phyloP scores from a whole-genome alignment of 1,140 invertebrate species.

The Lysiphlebus fabarum region DNA sequence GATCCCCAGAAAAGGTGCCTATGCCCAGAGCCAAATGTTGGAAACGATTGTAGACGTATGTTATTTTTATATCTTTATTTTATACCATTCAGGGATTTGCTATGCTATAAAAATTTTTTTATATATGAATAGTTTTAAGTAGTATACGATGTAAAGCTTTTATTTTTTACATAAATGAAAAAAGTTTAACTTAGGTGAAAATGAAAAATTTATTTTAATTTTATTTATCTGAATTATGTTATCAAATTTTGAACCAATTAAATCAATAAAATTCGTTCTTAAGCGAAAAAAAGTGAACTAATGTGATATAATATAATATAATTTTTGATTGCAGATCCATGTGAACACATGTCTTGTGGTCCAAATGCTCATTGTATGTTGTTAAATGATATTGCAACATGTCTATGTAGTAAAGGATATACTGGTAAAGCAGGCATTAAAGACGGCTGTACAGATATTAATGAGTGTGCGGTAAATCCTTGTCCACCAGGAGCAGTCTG shows the following conservation, averaged over 20 bases:
- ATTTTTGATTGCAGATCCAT: slow-evolving; percentile 69
- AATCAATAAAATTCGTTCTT: too few species aligned
- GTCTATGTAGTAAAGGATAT: slow-evolving; percentile 76
- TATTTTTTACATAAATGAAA: too few species aligned
- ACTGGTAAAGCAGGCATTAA: slow-evolving; percentile 65
- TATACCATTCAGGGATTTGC: background rate
- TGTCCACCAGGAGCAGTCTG: slow-evolving; percentile 82
- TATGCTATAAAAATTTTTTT: too few species aligned
- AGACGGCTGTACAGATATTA: slow-evolving; percentile 79
- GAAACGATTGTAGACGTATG: slow-evolving; percentile 87
- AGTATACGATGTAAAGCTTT: too few species aligned
- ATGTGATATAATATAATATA: too few species aligned
- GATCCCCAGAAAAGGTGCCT: slow-evolving; percentile 73
- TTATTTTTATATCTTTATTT: slow-evolving; percentile 28
- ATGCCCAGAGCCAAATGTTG: slow-evolving; percentile 86
- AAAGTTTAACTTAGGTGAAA: too few species aligned
- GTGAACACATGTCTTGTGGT: slow-evolving; percentile 79
- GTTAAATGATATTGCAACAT: slow-evolving; percentile 77
- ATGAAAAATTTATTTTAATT: too few species aligned
- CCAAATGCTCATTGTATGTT: slow-evolving; percentile 87
- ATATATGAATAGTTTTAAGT: too few species aligned
- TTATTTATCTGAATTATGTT: too few species aligned
- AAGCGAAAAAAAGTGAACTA: too few species aligned
- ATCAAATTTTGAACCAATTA: too few species aligned
- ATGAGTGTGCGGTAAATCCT: slow-evolving; percentile 76